A percentile compares a stretch with the other conserved stretches of the same genome.
Conservation (phyloP, 2,888 invertebrate species). For the Autographa pulchrina region DNA sequence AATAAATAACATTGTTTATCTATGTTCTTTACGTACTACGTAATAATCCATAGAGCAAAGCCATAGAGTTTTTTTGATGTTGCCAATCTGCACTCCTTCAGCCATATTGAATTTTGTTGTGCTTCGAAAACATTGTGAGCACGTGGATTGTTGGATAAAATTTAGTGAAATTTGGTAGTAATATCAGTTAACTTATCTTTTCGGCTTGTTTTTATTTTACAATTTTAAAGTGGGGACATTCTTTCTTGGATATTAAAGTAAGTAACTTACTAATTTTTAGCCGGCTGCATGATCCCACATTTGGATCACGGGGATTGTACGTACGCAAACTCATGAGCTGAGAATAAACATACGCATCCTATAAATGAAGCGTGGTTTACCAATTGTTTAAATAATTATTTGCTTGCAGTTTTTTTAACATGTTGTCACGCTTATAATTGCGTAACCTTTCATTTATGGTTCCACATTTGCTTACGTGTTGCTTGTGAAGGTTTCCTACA, state of each 20-base stretch:
- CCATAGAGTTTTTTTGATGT: constrained; percentile 60
- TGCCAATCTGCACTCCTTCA: constrained; percentile 71
- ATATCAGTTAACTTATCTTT: constrained; percentile 72
- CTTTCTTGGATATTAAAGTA: constrained; percentile 77
- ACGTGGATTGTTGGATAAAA: constrained; percentile 90
- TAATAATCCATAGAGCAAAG: constrained; percentile 2
- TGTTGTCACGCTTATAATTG: constrained; percentile 81
- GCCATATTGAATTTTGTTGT: constrained; percentile 92
- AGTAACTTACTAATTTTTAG: constrained; percentile 70
- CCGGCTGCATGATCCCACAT: constrained; percentile 80
- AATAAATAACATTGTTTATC: not conserved
- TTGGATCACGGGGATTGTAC: constrained; percentile 71
- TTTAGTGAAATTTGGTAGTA: constrained; percentile 85
- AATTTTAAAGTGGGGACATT: constrained; percentile 69
- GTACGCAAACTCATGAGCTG: constrained; percentile 39
- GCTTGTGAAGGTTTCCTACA: constrained; percentile 83
- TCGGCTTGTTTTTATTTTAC: constrained; percentile 69
- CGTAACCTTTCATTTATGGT: constrained; percentile 87
- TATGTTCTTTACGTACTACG: not conserved
- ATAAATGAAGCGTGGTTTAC: constrained; percentile 15
- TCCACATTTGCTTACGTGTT: constrained; percentile 88
- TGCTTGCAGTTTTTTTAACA: constrained; percentile 48
- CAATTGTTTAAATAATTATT: constrained; percentile 17
- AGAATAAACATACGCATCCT: constrained; percentile 19
- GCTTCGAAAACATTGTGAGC: constrained; percentile 92